Conservation (phyloP, 2,113 vertebrate species). For the Neotoma lepida region DNA sequence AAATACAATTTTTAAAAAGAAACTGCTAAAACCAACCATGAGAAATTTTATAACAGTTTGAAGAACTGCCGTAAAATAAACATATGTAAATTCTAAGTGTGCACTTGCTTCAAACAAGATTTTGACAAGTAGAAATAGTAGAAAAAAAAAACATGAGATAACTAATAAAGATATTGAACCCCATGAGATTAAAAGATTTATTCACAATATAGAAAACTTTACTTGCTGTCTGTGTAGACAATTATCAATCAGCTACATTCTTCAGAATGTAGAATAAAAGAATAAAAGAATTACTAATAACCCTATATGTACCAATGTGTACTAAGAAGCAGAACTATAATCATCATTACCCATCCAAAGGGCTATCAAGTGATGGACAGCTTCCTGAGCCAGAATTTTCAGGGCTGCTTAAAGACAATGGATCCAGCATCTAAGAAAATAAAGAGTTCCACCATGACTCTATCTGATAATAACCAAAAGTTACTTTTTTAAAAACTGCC, state of each 20-base stretch:
- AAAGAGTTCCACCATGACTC: constrained; percentile 46
- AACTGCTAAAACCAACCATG: constrained; percentile 56
- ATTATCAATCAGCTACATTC: neutral
- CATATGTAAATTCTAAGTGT: constrained; percentile 40
- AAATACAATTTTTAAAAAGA: neutral
- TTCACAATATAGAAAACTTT: neutral
- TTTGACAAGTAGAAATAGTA: constrained; percentile 42
- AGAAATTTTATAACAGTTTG: constrained; percentile 50
- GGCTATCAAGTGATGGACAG: constrained; percentile 98
- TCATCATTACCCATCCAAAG: constrained; percentile 94
- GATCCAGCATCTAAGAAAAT: constrained; percentile 95
- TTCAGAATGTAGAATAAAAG: constrained; percentile 16
- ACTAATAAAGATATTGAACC: constrained; percentile 17
- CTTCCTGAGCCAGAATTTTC: constrained; percentile 99
- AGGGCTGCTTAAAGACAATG: constrained; percentile 97
- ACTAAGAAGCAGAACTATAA: constrained; percentile 51
- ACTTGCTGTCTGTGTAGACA: neutral
- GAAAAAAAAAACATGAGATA: neutral
- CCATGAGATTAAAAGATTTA: constrained; percentile 17
- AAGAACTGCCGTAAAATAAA: constrained; percentile 53
- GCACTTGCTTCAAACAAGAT: constrained; percentile 35
- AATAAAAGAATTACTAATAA: constrained; percentile 6
- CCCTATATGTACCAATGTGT: neutral
- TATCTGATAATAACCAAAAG: neutral
- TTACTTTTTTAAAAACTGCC: neutral